phyloP scores from a whole-genome alignment of 2,797 vertebrate species.

The Xenops minutus region DNA sequence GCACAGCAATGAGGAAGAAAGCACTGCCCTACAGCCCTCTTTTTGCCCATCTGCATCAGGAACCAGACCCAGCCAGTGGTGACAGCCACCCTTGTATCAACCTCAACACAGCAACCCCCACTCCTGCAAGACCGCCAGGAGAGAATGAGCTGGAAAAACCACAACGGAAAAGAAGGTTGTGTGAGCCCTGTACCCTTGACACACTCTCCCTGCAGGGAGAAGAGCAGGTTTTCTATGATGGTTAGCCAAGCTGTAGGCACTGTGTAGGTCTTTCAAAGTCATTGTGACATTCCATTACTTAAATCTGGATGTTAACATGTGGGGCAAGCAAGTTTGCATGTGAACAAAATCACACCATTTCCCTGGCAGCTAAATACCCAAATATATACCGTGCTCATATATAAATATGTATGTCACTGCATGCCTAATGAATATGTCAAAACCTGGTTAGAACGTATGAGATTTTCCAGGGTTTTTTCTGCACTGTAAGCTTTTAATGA shows the following conservation, averaged over 20 bases:
- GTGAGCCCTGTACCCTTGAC: not conserved
- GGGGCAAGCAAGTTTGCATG: not conserved
- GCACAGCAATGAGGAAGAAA: accelerated
- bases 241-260: not conserved
- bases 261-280: not conserved
- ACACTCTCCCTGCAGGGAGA: not conserved
- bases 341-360: slow-evolving; percentile 1
- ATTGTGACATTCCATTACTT: not conserved
- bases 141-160: not conserved
- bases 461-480: not conserved
- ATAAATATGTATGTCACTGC: not conserved
- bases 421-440: not conserved
- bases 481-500: not conserved
- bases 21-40: accelerated
- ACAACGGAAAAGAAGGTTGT: not conserved
- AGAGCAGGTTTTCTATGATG: not conserved
- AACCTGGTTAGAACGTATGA: not conserved
- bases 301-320: not conserved
- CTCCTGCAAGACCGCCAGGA: accelerated
- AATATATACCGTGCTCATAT: not conserved
- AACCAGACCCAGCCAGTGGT: not conserved
- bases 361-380: not conserved
- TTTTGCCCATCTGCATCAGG: accelerated
- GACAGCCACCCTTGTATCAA: accelerated
- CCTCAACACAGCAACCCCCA: not conserved